Base-by-base conservation (phyloP, 2,888 invertebrate species). In the Diachrysia chrysitis region DNA sequence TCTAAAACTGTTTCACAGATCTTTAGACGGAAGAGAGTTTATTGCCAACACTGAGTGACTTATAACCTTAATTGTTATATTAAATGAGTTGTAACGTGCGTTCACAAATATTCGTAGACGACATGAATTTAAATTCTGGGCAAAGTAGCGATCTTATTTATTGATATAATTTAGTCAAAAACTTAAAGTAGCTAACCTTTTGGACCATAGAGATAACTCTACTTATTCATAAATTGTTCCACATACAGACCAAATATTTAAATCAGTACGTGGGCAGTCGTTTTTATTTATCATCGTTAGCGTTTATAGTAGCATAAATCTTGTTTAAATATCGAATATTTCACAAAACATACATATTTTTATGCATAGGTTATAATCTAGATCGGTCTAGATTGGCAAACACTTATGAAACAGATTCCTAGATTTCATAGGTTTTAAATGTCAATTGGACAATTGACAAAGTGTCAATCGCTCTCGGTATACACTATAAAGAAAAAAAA, bases 191-290 rank as follows among this genome's bases (percentile, higher is more conserved):
- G 64, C 57, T 58, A 64, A 74, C 62, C 63, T 71, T 71, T 76
- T 61, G 53, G 58, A 53, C 46, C 17, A 58, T 32, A 57, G 14
- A 58, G 58, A 66, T 42, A 56, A 67, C 55, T 54, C 67, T 68
- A n/a, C n/a, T n/a, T n/a, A 68, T 70, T 66, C 61, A 77, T 66
- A 68, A 66, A 65, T 35, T 71, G 77, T 54, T 71, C 81, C 59
- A 79, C 65, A 61, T 72, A 70, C 42, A 57, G 61, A 66, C 51
- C 65, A 68, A 75, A 75, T 69, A 79, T 78, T 78, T 48, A 59
- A 78, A 79, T 75, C 23, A 19, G 19, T 54, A 29, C 64, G 79
- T 78, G 75, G 79, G 79, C 16, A 69, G 72, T 19, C 19, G 51
- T 65, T 77, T 71, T 66, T 68, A 71, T 66, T 65, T 60, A 70